phyloP scores from a whole-genome alignment of 1,140 invertebrate species.

The Aphidius ervi region DNA sequence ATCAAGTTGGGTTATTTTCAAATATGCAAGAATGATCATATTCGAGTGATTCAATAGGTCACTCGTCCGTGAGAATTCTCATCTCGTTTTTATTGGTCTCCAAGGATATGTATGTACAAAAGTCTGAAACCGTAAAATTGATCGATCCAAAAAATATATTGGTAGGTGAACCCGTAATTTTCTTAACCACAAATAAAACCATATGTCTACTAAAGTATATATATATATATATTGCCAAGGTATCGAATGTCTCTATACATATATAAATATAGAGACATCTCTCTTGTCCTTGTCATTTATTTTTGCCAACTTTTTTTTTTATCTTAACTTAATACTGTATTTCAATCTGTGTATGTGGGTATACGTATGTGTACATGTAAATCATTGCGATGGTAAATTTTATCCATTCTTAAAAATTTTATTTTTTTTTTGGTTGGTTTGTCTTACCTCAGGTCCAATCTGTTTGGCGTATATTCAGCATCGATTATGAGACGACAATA shows the following conservation, averaged over 20 bases:
- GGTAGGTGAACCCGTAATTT: constrained; percentile 34
- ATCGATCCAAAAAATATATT: neutral
- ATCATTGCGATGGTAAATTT: too few species aligned
- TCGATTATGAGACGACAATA: constrained; percentile 45
- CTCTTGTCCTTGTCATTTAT: constrained; percentile 16
- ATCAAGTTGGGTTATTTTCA: too few species aligned
- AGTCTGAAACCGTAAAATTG: too few species aligned
- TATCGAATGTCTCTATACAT: constrained; percentile 34
- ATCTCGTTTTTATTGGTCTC: too few species aligned
- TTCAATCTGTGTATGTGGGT: too few species aligned
- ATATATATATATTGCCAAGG: neutral
- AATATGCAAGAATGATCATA: too few species aligned
- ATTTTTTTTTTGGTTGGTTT: constrained; percentile 4
- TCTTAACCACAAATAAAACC: constrained; percentile 39
- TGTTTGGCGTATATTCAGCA: constrained; percentile 36
- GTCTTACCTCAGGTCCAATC: constrained; percentile 18
- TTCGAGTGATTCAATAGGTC: too few species aligned
- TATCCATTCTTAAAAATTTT: neutral
- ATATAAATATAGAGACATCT: constrained; percentile 11
- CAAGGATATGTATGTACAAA: too few species aligned
- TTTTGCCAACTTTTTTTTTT: constrained; percentile 2
- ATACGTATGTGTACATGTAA: too few species aligned
- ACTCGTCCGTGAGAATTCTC: too few species aligned
- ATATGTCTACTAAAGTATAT: constrained; percentile 13
- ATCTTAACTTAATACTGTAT: too few species aligned